Percentiles rank a stretch among this genome's conserved stretches.
These are phyloP conservation scores for Chrysopilus asiliformis DNA, from an alignment of 2,888 invertebrate species.

Conservation along the genomic window DNA sequence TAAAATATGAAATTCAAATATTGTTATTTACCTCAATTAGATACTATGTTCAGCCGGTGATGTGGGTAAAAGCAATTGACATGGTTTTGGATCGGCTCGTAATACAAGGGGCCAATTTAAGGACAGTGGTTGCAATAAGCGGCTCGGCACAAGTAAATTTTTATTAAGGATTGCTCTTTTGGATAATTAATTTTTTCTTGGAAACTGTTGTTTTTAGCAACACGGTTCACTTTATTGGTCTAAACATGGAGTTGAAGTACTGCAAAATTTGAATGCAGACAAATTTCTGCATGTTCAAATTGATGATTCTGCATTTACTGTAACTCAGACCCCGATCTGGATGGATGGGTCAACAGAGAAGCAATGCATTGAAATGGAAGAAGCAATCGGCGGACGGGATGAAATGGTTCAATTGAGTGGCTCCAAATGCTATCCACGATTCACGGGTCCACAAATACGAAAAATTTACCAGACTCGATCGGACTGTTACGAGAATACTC, in stretches of 20 bases:
- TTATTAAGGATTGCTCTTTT: too few species aligned
- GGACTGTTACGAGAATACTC: conserved; percentile 59
- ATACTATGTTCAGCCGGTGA: conserved; percentile 70
- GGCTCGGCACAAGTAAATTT: conserved; percentile 75
- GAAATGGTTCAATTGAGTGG: conserved; percentile 32
- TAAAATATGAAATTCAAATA: too few species aligned
- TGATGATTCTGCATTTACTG: conserved; percentile 57
- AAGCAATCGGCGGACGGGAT: conserved; percentile 52
- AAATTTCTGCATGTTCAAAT: conserved; percentile 76
- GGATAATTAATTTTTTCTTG: too few species aligned
- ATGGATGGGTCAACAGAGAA: conserved; percentile 61
- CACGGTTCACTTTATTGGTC: conserved; percentile 97
- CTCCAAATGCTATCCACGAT: conserved; percentile 40
- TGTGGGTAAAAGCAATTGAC: conserved; percentile 95
- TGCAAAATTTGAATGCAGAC: conserved; percentile 53
- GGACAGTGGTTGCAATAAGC: conserved; percentile 68
- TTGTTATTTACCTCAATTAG: too few species aligned
- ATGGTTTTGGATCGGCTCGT: conserved; percentile 75
- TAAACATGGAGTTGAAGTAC: conserved; percentile 50
- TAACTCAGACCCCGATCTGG: conserved; percentile 82
- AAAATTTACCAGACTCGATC: conserved; percentile 64
- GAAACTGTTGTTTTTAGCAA: too few species aligned
- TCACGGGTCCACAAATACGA: conserved; percentile 87
- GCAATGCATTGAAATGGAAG: conserved; percentile 52
- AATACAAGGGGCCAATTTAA: conserved; percentile 69